Conservation (phyloP, 1,140 invertebrate species). For the Dendroctonus valens region DNA sequence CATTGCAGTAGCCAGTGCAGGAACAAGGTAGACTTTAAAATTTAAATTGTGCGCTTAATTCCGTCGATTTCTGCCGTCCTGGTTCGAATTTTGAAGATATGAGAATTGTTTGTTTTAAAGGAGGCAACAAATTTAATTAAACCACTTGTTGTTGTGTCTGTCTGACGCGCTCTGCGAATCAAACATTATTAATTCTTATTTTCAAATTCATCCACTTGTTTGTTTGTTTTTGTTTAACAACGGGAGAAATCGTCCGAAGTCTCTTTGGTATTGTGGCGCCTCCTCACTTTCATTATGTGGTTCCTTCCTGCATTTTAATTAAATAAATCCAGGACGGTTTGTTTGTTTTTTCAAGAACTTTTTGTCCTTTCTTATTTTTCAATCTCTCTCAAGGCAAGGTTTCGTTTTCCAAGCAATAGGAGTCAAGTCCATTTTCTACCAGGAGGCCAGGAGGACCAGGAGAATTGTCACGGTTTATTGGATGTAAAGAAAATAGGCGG, state of each 20-base stretch:
- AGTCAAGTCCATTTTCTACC: background rate
- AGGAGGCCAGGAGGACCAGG: background rate
- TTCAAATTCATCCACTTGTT: no score
- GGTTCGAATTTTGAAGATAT: conserved; percentile 14
- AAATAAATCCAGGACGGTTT: no score
- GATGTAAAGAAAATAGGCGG: no score
- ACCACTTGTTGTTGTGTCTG: background rate
- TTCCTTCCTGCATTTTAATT: no score
- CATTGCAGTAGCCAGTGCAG: background rate
- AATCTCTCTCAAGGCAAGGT: background rate
- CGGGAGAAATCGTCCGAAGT: no score
- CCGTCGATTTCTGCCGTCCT: background rate
- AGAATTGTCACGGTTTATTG: no score
- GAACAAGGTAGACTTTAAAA: conserved; percentile 1
- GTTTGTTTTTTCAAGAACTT: no score
- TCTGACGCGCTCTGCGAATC: background rate
- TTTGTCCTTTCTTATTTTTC: background rate
- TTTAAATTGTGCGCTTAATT: conserved; percentile 3
- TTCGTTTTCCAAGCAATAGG: background rate
- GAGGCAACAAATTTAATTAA: background rate
- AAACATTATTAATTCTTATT: no score
- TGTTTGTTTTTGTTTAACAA: no score
- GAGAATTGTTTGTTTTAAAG: conserved; percentile 17
- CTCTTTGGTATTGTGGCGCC: no score
- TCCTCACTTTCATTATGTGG: no score